A percentile compares a stretch with the other conserved stretches of the same genome.
These are phyloP conservation scores for Lepidurus arcticus DNA, from an alignment of 1,140 invertebrate species.

Conservation along the genomic window DNA sequence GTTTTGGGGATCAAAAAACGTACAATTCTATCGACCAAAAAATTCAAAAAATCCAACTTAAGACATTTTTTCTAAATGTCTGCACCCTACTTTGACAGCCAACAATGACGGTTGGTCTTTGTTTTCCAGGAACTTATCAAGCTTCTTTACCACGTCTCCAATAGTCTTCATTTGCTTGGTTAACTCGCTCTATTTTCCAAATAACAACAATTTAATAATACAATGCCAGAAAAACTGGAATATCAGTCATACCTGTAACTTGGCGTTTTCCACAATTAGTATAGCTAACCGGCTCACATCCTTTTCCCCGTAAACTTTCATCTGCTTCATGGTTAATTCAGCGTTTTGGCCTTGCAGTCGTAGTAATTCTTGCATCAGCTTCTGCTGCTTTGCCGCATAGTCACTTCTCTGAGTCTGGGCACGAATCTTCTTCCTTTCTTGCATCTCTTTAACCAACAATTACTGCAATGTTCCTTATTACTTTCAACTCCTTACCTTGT, in stretches of 20 bases:
- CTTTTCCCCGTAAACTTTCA: neutral
- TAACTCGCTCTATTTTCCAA: neutral
- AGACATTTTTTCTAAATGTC: neutral
- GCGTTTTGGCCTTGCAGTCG: neutral
- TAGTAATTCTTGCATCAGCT: neutral
- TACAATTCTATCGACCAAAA: neutral
- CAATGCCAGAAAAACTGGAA: neutral
- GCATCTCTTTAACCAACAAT: neutral
- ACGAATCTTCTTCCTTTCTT: neutral
- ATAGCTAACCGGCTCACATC: neutral
- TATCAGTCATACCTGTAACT: neutral
- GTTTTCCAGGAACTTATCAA: neutral
- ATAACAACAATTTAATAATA: neutral
- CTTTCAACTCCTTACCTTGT: neutral
- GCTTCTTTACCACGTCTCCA: slow-evolving; percentile 8
- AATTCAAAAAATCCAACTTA: neutral
- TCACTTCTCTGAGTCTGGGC: neutral
- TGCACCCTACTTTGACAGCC: neutral
- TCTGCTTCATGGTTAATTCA: neutral
- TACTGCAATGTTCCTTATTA: neutral
- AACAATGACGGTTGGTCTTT: neutral
- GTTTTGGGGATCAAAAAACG: neutral
- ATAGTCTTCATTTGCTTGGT: neutral
- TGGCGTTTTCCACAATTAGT: neutral
- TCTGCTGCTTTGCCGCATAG: neutral